Conservation (phyloP, 2,113 vertebrate genomes). For the Zosterops japonicus region DNA sequence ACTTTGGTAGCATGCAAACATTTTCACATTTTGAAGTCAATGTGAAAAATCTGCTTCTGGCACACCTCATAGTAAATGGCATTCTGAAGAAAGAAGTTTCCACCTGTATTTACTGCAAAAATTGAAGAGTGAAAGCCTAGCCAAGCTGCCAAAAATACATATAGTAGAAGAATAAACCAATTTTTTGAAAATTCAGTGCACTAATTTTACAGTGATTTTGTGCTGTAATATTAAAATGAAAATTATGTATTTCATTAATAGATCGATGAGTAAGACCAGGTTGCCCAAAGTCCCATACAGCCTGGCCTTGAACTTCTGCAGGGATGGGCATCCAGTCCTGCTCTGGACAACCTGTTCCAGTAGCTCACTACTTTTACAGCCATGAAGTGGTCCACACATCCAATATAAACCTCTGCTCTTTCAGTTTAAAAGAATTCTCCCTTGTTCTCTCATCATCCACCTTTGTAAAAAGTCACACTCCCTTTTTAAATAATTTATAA, state of each 20-base stretch:
- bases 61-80: background rate
- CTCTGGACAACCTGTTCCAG: background rate
- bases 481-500: background rate
- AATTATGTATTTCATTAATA: background rate
- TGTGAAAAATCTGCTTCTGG: background rate
- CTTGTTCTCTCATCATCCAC: background rate
- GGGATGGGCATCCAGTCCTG: background rate
- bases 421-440: background rate
- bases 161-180: background rate
- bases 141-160: background rate
- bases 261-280: fast-evolving
- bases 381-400: background rate
- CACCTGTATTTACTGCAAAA: background rate
- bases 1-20: background rate
- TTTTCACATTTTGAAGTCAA: background rate
- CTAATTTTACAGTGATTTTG: background rate
- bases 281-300: background rate
- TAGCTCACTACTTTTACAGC: background rate
- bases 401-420: background rate
- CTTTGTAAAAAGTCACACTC: background rate
- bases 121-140: background rate
- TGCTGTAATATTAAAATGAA: background rate
- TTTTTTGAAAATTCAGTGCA: background rate
- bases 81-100: background rate
- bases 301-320: background rate